A percentile compares a stretch with the other conserved stretches of the same genome.
These are phyloP conservation scores for Phyllostomus discolor DNA, from an alignment of 2,113 vertebrate genomes.

Conservation along the genomic window DNA sequence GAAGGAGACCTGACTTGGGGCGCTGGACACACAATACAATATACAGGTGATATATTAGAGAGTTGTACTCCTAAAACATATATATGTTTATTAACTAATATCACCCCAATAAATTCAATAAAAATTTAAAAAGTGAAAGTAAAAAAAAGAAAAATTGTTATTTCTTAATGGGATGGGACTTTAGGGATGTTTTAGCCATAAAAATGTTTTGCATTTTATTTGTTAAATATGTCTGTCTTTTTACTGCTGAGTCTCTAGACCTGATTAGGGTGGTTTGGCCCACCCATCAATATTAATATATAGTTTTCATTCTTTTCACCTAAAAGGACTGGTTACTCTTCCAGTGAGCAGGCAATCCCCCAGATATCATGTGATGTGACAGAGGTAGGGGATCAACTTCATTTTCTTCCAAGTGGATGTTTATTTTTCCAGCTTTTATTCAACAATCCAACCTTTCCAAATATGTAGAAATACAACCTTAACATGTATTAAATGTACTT, in stretches of 20 bases:
- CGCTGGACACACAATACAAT: neutral
- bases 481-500: too few relatives aligned
- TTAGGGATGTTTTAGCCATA: neutral
- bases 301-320: neutral
- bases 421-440: too few relatives aligned
- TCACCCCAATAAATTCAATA: neutral
- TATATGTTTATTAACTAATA: neutral
- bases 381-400: too few relatives aligned
- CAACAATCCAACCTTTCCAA: too few relatives aligned
- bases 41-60: neutral
- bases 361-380: neutral
- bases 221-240: too few relatives aligned
- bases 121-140: neutral
- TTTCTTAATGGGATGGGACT: neutral
- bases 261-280: too few relatives aligned
- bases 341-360: neutral
- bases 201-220: neutral
- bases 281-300: too few relatives aligned
- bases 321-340: neutral
- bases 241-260: neutral
- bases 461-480: too few relatives aligned
- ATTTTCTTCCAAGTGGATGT: too few relatives aligned
- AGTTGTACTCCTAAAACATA: neutral
- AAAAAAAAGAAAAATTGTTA: neutral
- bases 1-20: neutral